Base-by-base conservation (phyloP, 2,888 invertebrate species). In the Allolobophora icterica region DNA sequence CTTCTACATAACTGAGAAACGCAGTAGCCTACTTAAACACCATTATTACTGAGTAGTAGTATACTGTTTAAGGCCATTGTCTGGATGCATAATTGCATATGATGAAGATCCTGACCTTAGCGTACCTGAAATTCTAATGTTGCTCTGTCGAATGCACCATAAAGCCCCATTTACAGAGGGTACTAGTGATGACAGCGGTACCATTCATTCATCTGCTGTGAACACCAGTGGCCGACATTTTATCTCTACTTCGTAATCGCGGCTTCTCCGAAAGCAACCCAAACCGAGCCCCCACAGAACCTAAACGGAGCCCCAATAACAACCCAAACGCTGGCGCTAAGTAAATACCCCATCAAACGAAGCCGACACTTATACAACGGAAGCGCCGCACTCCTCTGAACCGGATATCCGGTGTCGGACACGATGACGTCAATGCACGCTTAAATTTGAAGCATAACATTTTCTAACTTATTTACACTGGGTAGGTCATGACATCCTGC, bases 331-430 rank as follows among this genome's bases (percentile, higher is more conserved):
- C 71, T n/a, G 8, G 71, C 30, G 71, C 30, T n/a, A 71, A n/a
- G 11, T n/a, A n/a, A 71, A 71, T 71, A 71, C 8, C n/a, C 30
- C 71, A 71, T 71, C 71, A 71, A 71, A 71, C 71, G 71, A 71
- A n/a, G 71, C 71, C 71, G 71, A 71, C 71, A n/a, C 71, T n/a
- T n/a, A 71, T 30, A 71, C n/a, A n/a, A 11, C 71, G n/a, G 71
- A 71, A 71, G 30, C 71, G 30, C 71, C 52, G 24, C 52, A 4
- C 24, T 24, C 8, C 24, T 24, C 8, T 24, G 52, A 52, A 52
- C 52, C 71, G 71, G 71, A 71, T 71, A 71, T 71, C 71, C 71
- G 71, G 71, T 71, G 30, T 71, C 71, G 71, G n/a, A 71, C 71
- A 71, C 30, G 71, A 71, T 71, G 71, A 71, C 71, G 71, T 71